Base-by-base conservation (phyloP, 37 sponge, comb jelly and placozoan genomes). In the Aplysina aerophoba region DNA sequence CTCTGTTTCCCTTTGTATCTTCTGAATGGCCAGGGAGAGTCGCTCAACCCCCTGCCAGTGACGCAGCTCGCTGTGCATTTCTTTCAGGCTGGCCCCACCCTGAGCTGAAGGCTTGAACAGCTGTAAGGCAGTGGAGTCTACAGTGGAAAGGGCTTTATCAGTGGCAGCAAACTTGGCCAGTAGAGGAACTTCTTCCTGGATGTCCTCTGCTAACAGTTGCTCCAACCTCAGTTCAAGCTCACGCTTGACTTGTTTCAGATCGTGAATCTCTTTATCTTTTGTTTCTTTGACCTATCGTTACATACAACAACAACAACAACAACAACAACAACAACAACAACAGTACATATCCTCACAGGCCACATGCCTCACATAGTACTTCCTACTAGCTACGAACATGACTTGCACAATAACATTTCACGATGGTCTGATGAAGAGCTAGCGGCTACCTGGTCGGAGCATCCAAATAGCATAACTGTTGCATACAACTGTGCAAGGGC, bases 101-200 rank as follows among this genome's bases (percentile, higher is more conserved):
- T 44, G 50, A 44, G 50, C 3, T 8, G 8, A 44, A 11, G 50
- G 50, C 8, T 8, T 44, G 50, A 11, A 44, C 50, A 44, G 8
- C 50, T 44, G 50, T 8, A 44, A 44, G 8, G 50, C 50, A 44
- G 50, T 44, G 3, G 50, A 44, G 50, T 44, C 50, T 44, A 44
- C 50, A 44, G 3, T 44, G 50, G 50, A 44, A 44, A 44, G 3
- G 50, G 50, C 8, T 8, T 44, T 44, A 11, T 44, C 50, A 33
- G 73, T 71, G 30, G 73, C 20, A 34, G 73, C 73, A 28, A 71
- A 21, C 20, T 71, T 28, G 37, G 73, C 73, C 31, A 71, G 73
- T 5, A 71, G 4, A 37, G 73, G 73, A 21, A 71, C 73, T 12
- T 33, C 73, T 5, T 71, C 73, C 35, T 71, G 73, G 6, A 71